Evolutionary conservation across 2,888 invertebrate species (phyloP), one percentile per base, ranked within the genome.

Genomic region (Loripinus fragilis): DNA sequence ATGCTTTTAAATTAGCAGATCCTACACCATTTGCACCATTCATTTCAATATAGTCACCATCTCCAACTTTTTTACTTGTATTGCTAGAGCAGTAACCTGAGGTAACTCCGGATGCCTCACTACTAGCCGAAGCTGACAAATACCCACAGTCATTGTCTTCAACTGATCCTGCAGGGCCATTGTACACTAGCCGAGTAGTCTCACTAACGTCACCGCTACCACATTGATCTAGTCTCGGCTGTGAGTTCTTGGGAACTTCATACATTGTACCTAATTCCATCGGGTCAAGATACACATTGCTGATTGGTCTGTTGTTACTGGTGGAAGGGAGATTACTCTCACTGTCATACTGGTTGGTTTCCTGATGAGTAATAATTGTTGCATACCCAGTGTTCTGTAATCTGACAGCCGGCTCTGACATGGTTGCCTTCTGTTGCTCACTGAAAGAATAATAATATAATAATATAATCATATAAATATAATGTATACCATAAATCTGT

Each of bases 221-320:
- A 41, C 69, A 55, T 3, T 35, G 41, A 28, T 69, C 75, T 20
- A 20, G 33, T n/a, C 10, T 33, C 5, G 38, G 38, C 66, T 85
- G 83, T 15, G 81, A 71, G 23, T 83, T 79, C 73, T 88, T 89
- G 42, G 84, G 82, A 7, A 87, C 86, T 64, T 87, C 87, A 64
- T 89, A 89, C 35, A 86, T 68, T 45, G 83, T 70, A 28, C 78
- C 83, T 1, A 86, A 77, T 38, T 89, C 88, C 64, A 71, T 74
- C 2, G 89, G 86, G 20, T 88, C 86, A 50, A 88, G 83, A 71
- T 89, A 90, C 23, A 90, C 70, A 67, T 87, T 86, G 76, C 88
- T 88, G 76, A 79, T 71, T 17, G 87, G 85, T 17, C 87, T 78
- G 2, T 60, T 66, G 30, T 33, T 28, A 33, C 17, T 60, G 33